Base-by-base conservation (phyloP, 2,113 vertebrate genomes). In the Neolamprologus cancellatus region DNA sequence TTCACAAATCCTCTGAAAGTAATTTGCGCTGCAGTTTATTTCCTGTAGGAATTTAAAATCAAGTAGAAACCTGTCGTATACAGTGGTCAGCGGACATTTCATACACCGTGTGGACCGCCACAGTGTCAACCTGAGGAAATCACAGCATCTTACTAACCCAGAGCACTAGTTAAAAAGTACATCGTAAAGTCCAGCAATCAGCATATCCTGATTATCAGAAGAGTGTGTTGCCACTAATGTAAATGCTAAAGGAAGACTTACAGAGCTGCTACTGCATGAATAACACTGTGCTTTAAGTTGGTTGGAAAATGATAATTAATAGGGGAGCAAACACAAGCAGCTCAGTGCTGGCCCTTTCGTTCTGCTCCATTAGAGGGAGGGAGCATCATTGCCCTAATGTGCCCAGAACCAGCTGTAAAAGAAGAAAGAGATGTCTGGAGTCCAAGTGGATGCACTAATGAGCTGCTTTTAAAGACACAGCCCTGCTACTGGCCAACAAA, bases 281-380 rank as follows among this genome's bases (percentile, higher is more conserved):
- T 48, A 28, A 64, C 57, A 79, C n/a, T 30, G 81, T 80, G 12
- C 61, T 91, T 88, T 57, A 50, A 85, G 85, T 82, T 81, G 89
- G 78, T 81, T n/a, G 18, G 30, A 69, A 83, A 71, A 88, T 8
- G 34, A 87, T 94, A 95, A 95, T 95, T 95, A 94, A 93, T 80
- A 89, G 84, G 23, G 90, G 79, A 91, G 85, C 92, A 91, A 90
- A 92, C 88, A 88, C 82, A 66, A 94, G 79, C 59, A 23, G 71
- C 53, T 39, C 89, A 86, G 41, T 53, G 89, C 81, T 93, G 86
- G 64, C 78, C 84, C 81, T 79, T 78, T 89, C 18, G 81, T 91
- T 93, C 86, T 85, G 87, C 93, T 94, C 93, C 92, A 94, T 94
- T 92, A 94, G 94, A 92, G 88, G 64, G 81, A 86, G 86, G 88